These are phyloP conservation scores for Ischnus inquisitorius DNA, from an alignment of 2,888 invertebrate genomes.

Conservation along the genomic window DNA sequence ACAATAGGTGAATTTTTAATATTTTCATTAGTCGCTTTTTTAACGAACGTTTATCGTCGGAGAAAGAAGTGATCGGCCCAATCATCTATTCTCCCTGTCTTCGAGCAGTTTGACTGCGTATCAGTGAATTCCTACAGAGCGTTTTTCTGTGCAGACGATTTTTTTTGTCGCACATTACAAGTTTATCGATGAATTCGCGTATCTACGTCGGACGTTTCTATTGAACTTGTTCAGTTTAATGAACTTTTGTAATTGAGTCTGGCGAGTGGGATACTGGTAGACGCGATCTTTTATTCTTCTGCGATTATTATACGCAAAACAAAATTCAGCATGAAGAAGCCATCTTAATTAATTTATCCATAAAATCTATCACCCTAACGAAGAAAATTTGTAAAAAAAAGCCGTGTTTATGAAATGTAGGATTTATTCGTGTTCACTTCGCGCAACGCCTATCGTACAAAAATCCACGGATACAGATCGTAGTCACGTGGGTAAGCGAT, in stretches of 20 bases:
- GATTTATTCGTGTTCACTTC: slow-evolving; percentile 22
- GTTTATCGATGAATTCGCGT: background rate
- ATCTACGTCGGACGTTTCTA: background rate
- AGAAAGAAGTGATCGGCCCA: background rate
- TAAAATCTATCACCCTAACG: background rate
- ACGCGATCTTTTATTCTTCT: background rate
- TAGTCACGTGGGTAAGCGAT: slow-evolving; percentile 6
- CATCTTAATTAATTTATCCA: background rate
- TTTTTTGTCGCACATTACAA: background rate
- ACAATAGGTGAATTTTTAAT: background rate
- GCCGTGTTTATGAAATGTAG: background rate
- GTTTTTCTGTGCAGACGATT: background rate
- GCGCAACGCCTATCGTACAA: slow-evolving; percentile 44
- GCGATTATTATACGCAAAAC: too few relatives aligned
- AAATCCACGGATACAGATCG: slow-evolving; percentile 25
- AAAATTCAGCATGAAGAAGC: too few relatives aligned
- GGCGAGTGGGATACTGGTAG: background rate
- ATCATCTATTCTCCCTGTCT: slow-evolving; percentile 8
- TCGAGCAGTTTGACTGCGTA: background rate
- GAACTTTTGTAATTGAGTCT: background rate
- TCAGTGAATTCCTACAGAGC: background rate
- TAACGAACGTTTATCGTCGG: background rate
- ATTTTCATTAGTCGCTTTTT: background rate
- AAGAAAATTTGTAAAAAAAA: background rate
- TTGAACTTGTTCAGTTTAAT: background rate